Base-by-base conservation (phyloP, 37 sponge, comb jelly and placozoan genomes). In the Ianthella basta region DNA sequence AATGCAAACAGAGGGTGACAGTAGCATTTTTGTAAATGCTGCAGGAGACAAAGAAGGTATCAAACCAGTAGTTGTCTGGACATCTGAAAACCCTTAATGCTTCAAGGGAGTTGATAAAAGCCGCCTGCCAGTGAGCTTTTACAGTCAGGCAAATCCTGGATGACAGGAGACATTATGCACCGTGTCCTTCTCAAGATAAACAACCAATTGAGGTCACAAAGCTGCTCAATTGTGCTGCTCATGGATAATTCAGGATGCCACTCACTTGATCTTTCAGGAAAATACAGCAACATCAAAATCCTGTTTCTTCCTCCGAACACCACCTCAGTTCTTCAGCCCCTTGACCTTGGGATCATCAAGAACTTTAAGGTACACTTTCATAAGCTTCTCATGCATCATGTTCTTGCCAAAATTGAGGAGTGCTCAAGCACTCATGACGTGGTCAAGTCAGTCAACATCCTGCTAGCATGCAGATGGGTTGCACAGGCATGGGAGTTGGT, bases 211-310 rank as follows among this genome's bases (percentile, higher is more conserved):
- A 50, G 25, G 24, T 59, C 37, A 64, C 50, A 82, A 53, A 44
- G 81, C n/a, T 56, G 91, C 23, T 85, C 66, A 34, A 55, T 88
- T 34, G 55, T 92, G 25, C 86, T 92, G 21, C 60, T 92, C 16
- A 86, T 92, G 89, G 86, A 92, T 64, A 92, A 92, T 87, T 82
- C 86, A 60, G 88, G 84, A 13, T 92, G 89, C 55, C 91, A 90
- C 37, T 83, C 86, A 44, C 36, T 15, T 36, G 83, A 90, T 44
- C 4, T 90, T 72, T 33, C 21, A n/a, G 84, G 38, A 37, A 93
- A 74, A 64, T 93, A 82, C 82, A 82, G 70, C 53, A 89, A 93
- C 63, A 90, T 93, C 39, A 81, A 85, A 78, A 60, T 92, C 21
- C 44, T 75, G 60, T 85, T 85, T 78, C 80, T 92, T 56, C 89